These are phyloP conservation scores for Drosophila prolongata DNA, from an alignment of 2,888 invertebrate species.

Conservation along the genomic window DNA sequence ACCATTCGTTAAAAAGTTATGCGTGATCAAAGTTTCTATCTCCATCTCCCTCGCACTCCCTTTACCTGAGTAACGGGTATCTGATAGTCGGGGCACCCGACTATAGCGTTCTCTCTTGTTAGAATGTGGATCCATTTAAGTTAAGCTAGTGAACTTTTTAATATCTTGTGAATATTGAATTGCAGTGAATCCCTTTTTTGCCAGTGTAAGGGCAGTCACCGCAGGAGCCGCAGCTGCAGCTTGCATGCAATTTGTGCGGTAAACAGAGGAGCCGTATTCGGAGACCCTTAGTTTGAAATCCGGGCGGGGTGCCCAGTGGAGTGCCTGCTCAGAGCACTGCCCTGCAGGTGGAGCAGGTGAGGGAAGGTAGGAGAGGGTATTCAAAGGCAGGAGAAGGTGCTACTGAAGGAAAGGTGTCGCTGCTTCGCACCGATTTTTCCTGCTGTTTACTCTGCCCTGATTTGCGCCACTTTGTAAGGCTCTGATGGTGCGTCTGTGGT, in stretches of 20 bases:
- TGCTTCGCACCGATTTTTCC: background rate
- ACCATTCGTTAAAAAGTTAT: no score
- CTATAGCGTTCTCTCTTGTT: no score
- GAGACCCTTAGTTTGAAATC: conserved; percentile 5
- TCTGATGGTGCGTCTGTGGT: conserved; percentile 11
- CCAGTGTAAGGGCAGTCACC: conserved; percentile 20
- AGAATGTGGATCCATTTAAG: no score
- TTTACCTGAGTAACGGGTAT: no score
- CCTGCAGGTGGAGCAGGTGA: conserved; percentile 26
- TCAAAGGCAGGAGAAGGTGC: conserved; percentile 1
- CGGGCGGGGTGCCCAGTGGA: conserved; percentile 23
- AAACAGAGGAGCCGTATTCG: conserved; percentile 25
- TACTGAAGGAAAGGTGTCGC: conserved; percentile 12
- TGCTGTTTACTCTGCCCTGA: conserved; percentile 31
- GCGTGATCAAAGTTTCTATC: no score
- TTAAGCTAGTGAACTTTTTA: no score
- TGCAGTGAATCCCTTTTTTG: background rate
- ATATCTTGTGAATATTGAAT: background rate
- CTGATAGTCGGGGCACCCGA: no score
- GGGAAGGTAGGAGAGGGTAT: no score
- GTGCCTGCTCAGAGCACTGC: conserved; percentile 30
- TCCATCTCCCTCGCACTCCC: no score
- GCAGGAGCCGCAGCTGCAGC: conserved; percentile 31
- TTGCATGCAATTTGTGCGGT: conserved; percentile 60
- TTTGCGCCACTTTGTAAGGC: conserved; percentile 3